Evolutionary conservation across 2,113 vertebrate species (phyloP).

Genomic region (Thalassoma bifasciatum): DNA sequence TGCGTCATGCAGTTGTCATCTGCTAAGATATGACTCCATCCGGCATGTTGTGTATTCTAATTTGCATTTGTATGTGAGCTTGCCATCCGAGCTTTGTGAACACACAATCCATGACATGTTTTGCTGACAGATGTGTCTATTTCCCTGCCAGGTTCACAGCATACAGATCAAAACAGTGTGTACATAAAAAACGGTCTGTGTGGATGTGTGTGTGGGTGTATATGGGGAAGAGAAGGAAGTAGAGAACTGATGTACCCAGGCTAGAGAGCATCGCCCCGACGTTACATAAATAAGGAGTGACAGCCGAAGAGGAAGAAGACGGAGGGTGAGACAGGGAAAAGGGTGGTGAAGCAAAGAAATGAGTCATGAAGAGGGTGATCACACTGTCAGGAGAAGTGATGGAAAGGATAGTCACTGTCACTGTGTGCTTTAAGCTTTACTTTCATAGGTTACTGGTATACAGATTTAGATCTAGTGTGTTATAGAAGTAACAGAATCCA

Average conservation of each 20-base stretch:
- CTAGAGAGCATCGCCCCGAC: constrained; percentile 47
- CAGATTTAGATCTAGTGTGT: neutral
- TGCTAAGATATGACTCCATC: constrained; percentile 56
- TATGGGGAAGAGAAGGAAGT: neutral
- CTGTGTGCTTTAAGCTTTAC: constrained; percentile 10
- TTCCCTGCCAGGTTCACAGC: constrained; percentile 15
- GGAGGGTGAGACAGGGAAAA: neutral
- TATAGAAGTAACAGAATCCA: no score
- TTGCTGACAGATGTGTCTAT: constrained; percentile 25
- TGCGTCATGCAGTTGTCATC: constrained; percentile 37
- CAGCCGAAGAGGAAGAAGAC: constrained; percentile 38
- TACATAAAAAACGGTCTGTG: neutral
- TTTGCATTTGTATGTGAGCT: constrained; percentile 6
- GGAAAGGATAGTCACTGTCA: constrained; percentile 16
- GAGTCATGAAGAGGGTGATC: constrained; percentile 58
- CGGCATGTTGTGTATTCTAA: constrained; percentile 23
- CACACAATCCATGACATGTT: constrained; percentile 4
- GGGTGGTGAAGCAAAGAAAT: constrained; percentile 45
- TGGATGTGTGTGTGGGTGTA: constrained; percentile 6
- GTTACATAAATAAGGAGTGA: constrained; percentile 65
- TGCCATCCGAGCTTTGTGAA: constrained; percentile 29
- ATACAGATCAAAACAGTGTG: neutral
- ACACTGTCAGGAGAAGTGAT: constrained; percentile 31
- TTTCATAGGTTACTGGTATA: neutral
- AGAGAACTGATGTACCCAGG: constrained; percentile 34